Percentiles rank a stretch among this genome's conserved stretches.
These are phyloP conservation scores for Plectrocnemia conspersa DNA, from an alignment of 1,140 invertebrate species.

Conservation along the genomic window DNA sequence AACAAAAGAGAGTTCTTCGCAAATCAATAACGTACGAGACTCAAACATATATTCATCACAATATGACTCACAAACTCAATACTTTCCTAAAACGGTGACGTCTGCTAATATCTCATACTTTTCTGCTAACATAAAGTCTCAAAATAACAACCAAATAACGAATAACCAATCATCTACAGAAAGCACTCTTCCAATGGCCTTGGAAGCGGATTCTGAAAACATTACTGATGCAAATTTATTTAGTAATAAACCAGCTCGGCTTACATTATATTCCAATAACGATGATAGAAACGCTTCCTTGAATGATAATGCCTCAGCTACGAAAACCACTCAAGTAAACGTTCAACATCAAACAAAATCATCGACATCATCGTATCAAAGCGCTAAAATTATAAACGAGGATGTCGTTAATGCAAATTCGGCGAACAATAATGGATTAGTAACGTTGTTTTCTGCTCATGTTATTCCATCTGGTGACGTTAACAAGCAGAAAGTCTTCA, in stretches of 20 bases:
- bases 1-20: neutral
- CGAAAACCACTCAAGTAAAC: neutral
- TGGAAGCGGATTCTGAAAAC: conserved; percentile 17
- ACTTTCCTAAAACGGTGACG: neutral
- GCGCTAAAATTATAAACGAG: neutral
- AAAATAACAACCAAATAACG: conserved; percentile 22
- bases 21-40: neutral
- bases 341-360: conserved; percentile 12
- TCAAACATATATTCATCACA: conserved; percentile 1
- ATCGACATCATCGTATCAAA: conserved; percentile 11
- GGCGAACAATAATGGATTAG: conserved; percentile 16
- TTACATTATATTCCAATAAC: neutral
- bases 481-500: conserved; percentile 26
- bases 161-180: conserved; percentile 16
- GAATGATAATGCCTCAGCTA: too few relatives aligned
- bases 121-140: conserved; percentile 22
- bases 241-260: neutral
- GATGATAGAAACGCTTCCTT: neutral
- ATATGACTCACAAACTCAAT: conserved; percentile 2
- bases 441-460: conserved; percentile 32
- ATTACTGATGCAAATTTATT: neutral
- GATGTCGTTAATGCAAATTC: neutral
- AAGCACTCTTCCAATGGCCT: neutral
- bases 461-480: conserved; percentile 29
- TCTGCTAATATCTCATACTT: conserved; percentile 12